A percentile compares a stretch with the other conserved stretches of the same genome.
Evolutionary conservation across 1,140 invertebrate species (phyloP).

Genomic region (Brachionus calyciflorus): DNA sequence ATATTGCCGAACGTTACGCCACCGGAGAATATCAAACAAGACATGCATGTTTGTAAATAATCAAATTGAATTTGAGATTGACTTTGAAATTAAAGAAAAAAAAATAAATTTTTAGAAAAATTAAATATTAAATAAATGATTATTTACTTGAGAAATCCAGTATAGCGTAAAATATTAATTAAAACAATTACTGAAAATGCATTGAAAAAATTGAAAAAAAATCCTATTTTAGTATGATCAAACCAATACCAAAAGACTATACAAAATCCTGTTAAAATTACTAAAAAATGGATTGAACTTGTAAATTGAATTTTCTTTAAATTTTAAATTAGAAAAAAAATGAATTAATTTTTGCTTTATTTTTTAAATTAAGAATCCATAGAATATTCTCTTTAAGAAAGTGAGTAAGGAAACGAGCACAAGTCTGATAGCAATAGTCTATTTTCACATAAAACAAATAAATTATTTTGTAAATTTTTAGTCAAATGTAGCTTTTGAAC

Average conservation of each 20-base stretch:
- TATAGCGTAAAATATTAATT: constrained; percentile 9
- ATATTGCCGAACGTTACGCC: constrained; percentile 36
- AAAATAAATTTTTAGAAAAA: neutral
- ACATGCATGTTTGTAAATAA: constrained; percentile 40
- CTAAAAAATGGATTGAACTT: constrained; percentile 26
- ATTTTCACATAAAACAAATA: too few species aligned
- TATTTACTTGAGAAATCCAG: constrained; percentile 30
- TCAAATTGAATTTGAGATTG: constrained; percentile 21
- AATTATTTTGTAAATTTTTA: too few species aligned
- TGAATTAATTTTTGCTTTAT: too few species aligned
- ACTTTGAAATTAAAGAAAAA: constrained; percentile 10
- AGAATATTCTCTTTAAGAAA: too few species aligned
- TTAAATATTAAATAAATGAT: neutral
- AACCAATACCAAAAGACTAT: constrained; percentile 46
- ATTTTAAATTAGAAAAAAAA: too few species aligned
- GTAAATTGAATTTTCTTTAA: constrained; percentile 45
- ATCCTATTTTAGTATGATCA: constrained; percentile 22
- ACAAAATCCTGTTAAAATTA: constrained; percentile 15
- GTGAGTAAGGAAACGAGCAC: too few species aligned
- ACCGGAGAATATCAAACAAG: constrained; percentile 40
- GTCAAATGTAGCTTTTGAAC: too few species aligned
- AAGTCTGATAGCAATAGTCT: too few species aligned
- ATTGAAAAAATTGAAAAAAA: constrained; percentile 40
- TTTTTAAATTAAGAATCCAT: too few species aligned
- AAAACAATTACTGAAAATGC: constrained; percentile 5